Evolutionary conservation across 2,888 invertebrate genomes (phyloP).

Genomic region (Amphimallon solstitiale): DNA sequence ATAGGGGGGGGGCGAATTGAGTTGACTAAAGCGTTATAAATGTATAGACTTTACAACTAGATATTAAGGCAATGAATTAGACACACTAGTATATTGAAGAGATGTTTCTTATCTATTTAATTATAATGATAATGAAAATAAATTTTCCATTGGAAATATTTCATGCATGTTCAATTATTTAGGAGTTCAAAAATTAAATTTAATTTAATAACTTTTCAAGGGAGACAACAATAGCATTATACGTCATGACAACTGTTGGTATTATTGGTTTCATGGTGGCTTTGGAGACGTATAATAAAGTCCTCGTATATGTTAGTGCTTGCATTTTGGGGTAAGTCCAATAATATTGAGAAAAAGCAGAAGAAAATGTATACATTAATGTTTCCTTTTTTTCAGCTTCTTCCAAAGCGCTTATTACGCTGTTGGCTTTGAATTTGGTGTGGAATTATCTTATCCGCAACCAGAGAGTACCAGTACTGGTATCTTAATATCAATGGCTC

Average conservation of each 20-base stretch:
- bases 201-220: conserved; percentile 40
- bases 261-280: conserved; percentile 47
- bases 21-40: no score
- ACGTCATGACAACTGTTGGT: conserved; percentile 45
- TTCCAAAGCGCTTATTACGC: conserved; percentile 52
- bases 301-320: conserved; percentile 44
- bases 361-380: background rate
- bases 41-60: no score
- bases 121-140: no score
- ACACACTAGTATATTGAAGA: no score
- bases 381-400: conserved; percentile 41
- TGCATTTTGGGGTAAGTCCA: conserved; percentile 47
- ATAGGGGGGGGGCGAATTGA: no score
- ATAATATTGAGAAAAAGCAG: no score
- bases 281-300: conserved; percentile 42
- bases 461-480: conserved; percentile 53
- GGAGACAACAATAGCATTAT: conserved; percentile 45
- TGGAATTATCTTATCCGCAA: conserved; percentile 53
- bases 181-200: background rate
- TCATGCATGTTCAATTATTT: no score
- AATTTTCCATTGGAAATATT: no score
- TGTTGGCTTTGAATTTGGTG: conserved; percentile 53
- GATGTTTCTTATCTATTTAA: no score
- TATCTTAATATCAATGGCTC: conserved; percentile 51
- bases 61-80: no score